These are phyloP conservation scores for Acronicta aceris DNA, from an alignment of 2,888 invertebrate species.

Conservation along the genomic window DNA sequence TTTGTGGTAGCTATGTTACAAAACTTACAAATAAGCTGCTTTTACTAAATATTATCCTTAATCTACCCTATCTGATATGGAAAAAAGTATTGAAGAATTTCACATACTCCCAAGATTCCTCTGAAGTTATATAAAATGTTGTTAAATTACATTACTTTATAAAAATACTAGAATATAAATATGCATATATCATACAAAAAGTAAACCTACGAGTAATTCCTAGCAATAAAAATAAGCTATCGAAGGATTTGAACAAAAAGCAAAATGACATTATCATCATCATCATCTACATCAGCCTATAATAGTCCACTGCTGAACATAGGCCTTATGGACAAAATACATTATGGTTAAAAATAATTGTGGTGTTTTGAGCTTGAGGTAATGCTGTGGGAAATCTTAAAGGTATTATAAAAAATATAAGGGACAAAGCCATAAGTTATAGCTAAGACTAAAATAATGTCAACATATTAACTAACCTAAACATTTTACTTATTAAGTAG, in stretches of 20 bases:
- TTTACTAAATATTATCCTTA: constrained; percentile 54
- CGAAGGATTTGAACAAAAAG: too few relatives aligned
- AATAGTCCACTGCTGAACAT: too few relatives aligned
- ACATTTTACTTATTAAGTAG: too few relatives aligned
- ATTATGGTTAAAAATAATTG: neutral
- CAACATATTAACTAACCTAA: neutral
- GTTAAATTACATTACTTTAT: constrained; percentile 57
- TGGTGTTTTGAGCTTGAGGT: constrained; percentile 38
- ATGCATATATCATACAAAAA: constrained; percentile 21
- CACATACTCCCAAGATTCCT: constrained; percentile 30
- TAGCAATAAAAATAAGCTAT: too few relatives aligned
- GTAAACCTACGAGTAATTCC: constrained; percentile 4
- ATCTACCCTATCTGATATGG: constrained; percentile 63
- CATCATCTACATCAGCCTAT: too few relatives aligned
- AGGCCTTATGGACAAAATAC: too few relatives aligned
- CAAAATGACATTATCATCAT: too few relatives aligned
- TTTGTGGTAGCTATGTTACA: constrained; percentile 71
- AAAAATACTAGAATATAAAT: constrained; percentile 48
- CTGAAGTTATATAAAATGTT: constrained; percentile 47
- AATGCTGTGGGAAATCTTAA: constrained; percentile 6
- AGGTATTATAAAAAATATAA: constrained; percentile 13
- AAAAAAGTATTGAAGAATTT: constrained; percentile 49
- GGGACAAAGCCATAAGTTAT: constrained; percentile 17
- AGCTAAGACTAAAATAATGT: constrained; percentile 10
- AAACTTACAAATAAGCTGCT: constrained; percentile 44